phyloP scores from a whole-genome alignment of 2,113 vertebrate species.

The Anolis sagrei region DNA sequence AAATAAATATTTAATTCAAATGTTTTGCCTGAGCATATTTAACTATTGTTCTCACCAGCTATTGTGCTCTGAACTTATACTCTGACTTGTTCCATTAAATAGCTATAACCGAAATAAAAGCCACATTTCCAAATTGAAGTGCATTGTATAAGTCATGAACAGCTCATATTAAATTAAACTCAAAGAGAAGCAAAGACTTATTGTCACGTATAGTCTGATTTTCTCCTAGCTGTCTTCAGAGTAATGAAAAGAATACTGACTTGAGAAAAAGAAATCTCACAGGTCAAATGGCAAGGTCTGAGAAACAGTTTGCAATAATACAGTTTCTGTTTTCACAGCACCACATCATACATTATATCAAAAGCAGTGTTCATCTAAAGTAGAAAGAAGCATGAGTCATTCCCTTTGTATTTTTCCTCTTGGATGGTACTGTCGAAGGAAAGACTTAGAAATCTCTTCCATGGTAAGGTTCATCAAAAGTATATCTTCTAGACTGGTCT shows the following conservation, averaged over 20 bases:
- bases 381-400: conserved; percentile 1
- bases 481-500: neutral
- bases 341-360: neutral
- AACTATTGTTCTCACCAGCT: neutral
- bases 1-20: conserved; percentile 16
- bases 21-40: neutral
- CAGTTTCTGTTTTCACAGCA: neutral
- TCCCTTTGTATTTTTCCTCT: neutral
- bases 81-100: neutral
- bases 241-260: neutral
- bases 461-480: neutral
- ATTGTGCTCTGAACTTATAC: neutral
- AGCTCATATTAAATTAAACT: neutral
- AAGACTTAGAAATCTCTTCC: neutral
- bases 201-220: neutral
- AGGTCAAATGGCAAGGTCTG: neutral
- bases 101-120: neutral
- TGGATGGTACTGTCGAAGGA: neutral
- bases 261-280: neutral
- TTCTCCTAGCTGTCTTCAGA: neutral
- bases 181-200: neutral
- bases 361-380: neutral
- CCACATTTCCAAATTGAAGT: neutral
- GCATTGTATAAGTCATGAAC: neutral
- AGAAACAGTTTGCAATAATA: neutral